A percentile compares a stretch with the other conserved stretches of the same genome.
Conservation (phyloP, 2,113 vertebrate species). For the Haemorhous mexicanus region DNA sequence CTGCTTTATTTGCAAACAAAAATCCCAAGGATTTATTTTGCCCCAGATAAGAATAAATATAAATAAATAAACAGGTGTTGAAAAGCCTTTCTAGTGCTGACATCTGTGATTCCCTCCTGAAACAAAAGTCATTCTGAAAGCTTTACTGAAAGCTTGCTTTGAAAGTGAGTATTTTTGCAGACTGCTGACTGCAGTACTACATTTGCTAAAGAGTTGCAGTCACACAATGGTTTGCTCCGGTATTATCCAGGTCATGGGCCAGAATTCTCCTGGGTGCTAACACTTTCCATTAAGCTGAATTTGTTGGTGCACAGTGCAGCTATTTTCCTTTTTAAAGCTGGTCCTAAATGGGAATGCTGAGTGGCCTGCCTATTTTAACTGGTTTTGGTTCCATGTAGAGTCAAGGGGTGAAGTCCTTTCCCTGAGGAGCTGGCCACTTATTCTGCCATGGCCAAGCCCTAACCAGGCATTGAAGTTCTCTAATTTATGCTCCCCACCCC, state of each 20-base stretch:
- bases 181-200: slow-evolving; percentile 3
- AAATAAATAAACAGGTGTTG: neutral
- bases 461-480: neutral
- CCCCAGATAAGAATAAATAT: neutral
- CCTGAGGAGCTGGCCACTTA: neutral
- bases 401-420: neutral
- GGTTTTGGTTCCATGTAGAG: neutral
- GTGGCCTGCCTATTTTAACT: neutral
- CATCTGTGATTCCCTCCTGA: neutral
- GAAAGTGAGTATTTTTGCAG: slow-evolving; percentile 44
- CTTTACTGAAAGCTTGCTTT: slow-evolving; percentile 45
- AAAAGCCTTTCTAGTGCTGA: slow-evolving; percentile 13
- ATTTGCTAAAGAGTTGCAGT: neutral
- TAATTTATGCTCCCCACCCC: neutral
- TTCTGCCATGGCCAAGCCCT: neutral
- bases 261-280: slow-evolving; percentile 9
- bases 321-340: slow-evolving; percentile 40
- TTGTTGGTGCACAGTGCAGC: neutral
- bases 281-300: slow-evolving; percentile 34
- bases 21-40: neutral
- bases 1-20: neutral
- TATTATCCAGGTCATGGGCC: slow-evolving; percentile 10
- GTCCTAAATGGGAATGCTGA: slow-evolving; percentile 29
- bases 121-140: slow-evolving; percentile 42
- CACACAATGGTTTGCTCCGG: slow-evolving; percentile 21